These are phyloP conservation scores for Limenitis camilla DNA, from an alignment of 2,888 invertebrate genomes.

Conservation along the genomic window DNA sequence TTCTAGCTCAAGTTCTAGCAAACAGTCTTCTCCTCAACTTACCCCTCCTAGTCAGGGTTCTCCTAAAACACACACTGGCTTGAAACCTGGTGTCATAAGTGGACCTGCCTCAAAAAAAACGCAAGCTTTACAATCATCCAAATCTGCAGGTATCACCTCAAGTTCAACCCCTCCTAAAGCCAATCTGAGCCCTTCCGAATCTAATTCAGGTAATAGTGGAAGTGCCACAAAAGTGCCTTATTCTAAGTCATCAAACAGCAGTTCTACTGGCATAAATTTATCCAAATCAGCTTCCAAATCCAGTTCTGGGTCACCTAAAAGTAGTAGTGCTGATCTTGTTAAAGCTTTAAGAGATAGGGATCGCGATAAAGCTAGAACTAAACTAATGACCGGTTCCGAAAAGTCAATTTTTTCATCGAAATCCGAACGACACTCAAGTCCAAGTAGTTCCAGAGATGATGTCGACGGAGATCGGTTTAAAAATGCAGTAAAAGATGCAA, in stretches of 20 bases:
- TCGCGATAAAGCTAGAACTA: conserved; percentile 73
- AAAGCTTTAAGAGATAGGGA: conserved; percentile 77
- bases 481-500: conserved; percentile 75
- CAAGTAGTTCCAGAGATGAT: conserved; percentile 78
- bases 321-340: conserved; percentile 71
- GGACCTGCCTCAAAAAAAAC: conserved; percentile 91
- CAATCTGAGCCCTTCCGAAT: conserved; percentile 58
- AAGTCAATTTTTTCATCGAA: conserved; percentile 79
- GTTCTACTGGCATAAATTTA: conserved; percentile 59
- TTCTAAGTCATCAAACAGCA: conserved; percentile 59
- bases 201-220: conserved; percentile 38
- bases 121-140: conserved; percentile 75
- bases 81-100: conserved; percentile 89
- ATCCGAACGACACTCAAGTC: conserved; percentile 79
- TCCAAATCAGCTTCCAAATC: conserved; percentile 67
- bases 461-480: conserved; percentile 79
- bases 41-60: conserved; percentile 77
- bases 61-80: conserved; percentile 86
- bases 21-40: conserved; percentile 64
- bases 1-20: conserved; percentile 60
- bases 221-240: conserved; percentile 66
- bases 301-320: conserved; percentile 77
- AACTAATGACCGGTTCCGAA: conserved; percentile 75
- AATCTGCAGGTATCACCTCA: conserved; percentile 49
- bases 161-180: conserved; percentile 65